phyloP scores from a whole-genome alignment of 2,888 invertebrate species.

The Microctonus aethiopoides region DNA sequence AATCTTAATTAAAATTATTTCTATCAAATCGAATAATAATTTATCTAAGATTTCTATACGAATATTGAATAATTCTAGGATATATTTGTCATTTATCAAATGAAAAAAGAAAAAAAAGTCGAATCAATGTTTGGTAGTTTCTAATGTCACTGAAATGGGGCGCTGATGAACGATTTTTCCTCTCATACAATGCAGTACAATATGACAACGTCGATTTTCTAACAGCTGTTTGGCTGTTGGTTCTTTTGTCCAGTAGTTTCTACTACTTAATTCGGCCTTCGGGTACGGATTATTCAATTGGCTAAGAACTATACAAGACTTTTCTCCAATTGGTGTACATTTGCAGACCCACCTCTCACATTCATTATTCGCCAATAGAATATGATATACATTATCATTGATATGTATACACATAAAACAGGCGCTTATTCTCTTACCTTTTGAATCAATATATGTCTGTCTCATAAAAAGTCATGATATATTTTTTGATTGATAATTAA shows the following conservation, averaged over 20 bases:
- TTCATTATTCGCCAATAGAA: not conserved
- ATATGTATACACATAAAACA: not conserved
- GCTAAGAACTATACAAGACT: constrained; percentile 38
- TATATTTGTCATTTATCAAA: too few relatives aligned
- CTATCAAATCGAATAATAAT: too few relatives aligned
- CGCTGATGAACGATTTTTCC: not conserved
- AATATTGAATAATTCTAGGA: too few relatives aligned
- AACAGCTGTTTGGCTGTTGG: constrained; percentile 50
- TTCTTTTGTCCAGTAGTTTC: constrained; percentile 46
- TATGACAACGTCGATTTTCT: constrained; percentile 46
- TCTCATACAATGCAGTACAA: too few relatives aligned
- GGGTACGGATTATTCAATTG: constrained; percentile 47
- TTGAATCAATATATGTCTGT: not conserved
- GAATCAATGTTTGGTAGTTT: not conserved
- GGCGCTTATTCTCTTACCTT: not conserved
- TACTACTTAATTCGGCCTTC: too few relatives aligned
- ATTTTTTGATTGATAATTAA: not conserved
- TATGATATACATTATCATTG: not conserved
- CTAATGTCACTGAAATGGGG: not conserved
- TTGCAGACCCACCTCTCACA: not conserved
- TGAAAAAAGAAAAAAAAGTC: not conserved
- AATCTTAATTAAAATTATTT: too few relatives aligned
- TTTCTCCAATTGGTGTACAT: constrained; percentile 52
- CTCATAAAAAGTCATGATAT: not conserved
- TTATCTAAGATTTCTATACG: too few relatives aligned